phyloP scores from a whole-genome alignment of 2,888 invertebrate species.

The Petrolisthes manimaculis region DNA sequence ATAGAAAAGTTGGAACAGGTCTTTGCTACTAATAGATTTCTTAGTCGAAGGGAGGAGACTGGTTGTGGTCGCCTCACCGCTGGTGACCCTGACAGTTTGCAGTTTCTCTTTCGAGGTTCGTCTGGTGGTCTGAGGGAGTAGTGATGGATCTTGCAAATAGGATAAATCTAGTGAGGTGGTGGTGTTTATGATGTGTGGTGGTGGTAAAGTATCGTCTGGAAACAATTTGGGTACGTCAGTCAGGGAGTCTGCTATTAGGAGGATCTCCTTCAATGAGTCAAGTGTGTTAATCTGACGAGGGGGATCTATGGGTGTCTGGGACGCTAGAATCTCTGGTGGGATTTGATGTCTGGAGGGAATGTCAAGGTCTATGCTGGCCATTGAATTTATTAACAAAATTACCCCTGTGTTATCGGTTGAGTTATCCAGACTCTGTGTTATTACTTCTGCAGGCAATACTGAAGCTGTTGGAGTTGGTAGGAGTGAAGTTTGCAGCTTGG shows the following conservation, averaged over 20 bases:
- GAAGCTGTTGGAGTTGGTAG: neutral
- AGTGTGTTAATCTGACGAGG: neutral
- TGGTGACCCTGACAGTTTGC: slow-evolving; percentile 14
- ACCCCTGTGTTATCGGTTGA: too few relatives aligned
- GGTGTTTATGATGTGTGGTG: neutral
- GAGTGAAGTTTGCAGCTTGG: neutral
- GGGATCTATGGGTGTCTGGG: neutral
- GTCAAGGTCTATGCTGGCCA: too few relatives aligned
- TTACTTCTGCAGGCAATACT: neutral
- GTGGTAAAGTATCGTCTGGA: neutral
- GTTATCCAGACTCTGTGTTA: too few relatives aligned
- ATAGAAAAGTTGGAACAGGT: slow-evolving; percentile 17
- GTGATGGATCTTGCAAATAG: neutral
- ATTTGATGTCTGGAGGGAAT: neutral
- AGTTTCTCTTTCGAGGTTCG: slow-evolving; percentile 23
- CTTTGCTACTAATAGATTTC: neutral
- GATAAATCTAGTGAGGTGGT: neutral
- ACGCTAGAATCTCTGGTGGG: neutral
- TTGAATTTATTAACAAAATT: too few relatives aligned
- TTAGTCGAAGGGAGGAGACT: neutral
- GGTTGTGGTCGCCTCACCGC: neutral
- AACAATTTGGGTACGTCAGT: neutral
- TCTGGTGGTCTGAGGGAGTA: neutral
- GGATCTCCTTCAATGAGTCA: neutral
- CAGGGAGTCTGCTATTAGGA: neutral